Conservation (phyloP, 35 echinoderm and acorn worm species). For the Amphiura filiformis region DNA sequence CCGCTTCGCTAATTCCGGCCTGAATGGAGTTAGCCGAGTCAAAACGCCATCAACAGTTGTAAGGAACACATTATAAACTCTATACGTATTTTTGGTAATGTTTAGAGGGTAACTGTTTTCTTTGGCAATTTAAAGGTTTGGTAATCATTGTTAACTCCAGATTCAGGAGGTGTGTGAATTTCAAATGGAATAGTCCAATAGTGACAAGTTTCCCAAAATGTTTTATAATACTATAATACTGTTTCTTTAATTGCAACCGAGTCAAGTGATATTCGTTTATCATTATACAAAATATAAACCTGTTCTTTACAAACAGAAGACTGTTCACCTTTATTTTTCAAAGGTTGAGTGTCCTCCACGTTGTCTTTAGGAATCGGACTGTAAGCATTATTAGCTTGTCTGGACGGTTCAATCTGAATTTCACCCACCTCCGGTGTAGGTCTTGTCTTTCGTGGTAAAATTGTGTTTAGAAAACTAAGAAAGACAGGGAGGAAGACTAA, state of each 20-base stretch:
- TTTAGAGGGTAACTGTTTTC: too few species aligned
- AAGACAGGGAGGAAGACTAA: constrained; percentile 81
- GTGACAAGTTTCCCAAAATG: too few species aligned
- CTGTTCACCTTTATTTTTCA: background rate
- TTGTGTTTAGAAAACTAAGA: constrained; percentile 12
- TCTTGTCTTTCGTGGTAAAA: background rate
- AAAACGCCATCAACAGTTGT: too few species aligned
- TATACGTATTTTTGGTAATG: too few species aligned
- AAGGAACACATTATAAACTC: too few species aligned
- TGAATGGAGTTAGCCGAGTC: too few species aligned
- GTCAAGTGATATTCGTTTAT: background rate
- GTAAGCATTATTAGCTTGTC: background rate
- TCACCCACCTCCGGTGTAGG: background rate
- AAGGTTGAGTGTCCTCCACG: background rate
- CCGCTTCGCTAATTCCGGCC: too few species aligned
- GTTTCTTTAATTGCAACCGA: background rate
- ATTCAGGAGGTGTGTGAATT: too few species aligned
- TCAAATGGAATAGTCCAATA: too few species aligned
- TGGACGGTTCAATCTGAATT: background rate
- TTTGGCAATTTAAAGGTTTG: too few species aligned
- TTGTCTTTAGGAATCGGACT: background rate
- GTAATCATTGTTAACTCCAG: too few species aligned
- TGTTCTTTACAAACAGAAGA: background rate
- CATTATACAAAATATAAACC: background rate
- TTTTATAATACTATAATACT: background rate